These are phyloP conservation scores for Podiceps cristatus DNA, from an alignment of 2,113 vertebrate species.

Conservation along the genomic window DNA sequence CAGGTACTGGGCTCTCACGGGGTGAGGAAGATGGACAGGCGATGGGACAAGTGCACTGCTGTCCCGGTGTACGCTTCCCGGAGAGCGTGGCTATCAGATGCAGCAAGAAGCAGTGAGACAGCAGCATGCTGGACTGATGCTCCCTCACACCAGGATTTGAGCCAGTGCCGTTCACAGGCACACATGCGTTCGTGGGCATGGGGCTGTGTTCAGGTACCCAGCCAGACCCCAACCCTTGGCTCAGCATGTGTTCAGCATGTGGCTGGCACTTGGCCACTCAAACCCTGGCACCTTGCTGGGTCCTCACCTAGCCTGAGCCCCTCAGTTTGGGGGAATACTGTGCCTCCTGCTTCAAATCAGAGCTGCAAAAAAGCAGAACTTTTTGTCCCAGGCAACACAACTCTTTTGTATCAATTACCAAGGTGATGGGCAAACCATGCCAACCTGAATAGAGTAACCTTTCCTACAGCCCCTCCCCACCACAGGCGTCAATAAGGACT, in stretches of 20 bases:
- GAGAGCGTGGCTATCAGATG: neutral
- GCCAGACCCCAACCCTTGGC: neutral
- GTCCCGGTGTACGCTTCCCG: neutral
- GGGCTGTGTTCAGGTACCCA: neutral
- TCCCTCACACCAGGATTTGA: neutral
- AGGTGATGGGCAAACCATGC: neutral
- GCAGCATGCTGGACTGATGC: neutral
- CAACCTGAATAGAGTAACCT: neutral
- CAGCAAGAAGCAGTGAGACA: neutral
- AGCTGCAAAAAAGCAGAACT: neutral
- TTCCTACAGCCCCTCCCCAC: neutral
- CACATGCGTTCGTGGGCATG: rapidly evolving
- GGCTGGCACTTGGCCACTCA: neutral
- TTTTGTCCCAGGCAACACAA: neutral
- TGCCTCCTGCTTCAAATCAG: neutral
- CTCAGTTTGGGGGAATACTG: neutral
- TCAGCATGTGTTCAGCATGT: neutral
- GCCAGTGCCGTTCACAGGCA: rapidly evolving
- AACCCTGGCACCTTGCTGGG: neutral
- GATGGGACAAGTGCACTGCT: neutral
- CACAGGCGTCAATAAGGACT: neutral
- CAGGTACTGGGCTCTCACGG: neutral
- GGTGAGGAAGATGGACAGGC: neutral
- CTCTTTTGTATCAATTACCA: neutral
- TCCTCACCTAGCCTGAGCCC: neutral